These are phyloP conservation scores for Corbicula japonica DNA, from an alignment of 2,888 invertebrate genomes.

Conservation along the genomic window DNA sequence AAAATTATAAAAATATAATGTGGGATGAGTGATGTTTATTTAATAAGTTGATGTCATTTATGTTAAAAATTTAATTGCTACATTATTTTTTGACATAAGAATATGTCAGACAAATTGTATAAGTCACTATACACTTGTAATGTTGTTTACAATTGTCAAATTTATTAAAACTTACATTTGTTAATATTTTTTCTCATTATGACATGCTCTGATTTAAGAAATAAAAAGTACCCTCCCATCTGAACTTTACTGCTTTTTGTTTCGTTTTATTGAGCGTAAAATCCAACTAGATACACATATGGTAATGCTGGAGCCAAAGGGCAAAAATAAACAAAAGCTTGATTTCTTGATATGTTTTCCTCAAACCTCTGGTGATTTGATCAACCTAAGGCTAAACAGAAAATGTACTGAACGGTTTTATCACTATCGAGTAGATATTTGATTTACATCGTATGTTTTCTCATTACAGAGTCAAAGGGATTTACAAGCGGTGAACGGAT, in stretches of 20 bases:
- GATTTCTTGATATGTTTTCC: conserved; percentile 33
- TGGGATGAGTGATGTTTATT: conserved; percentile 22
- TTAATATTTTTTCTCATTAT: too few species aligned
- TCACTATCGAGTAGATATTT: conserved; percentile 32
- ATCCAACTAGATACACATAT: conserved; percentile 15
- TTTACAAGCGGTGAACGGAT: conserved; percentile 4
- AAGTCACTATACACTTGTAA: conserved; percentile 20
- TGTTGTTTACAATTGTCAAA: conserved; percentile 20
- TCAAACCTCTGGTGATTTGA: conserved; percentile 31
- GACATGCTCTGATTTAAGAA: too few species aligned
- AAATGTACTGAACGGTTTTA: conserved; percentile 12
- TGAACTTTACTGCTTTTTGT: too few species aligned
- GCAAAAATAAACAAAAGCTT: conserved; percentile 27
- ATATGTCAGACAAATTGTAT: conserved; percentile 26
- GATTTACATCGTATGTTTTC: conserved; percentile 28
- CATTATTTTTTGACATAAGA: conserved; percentile 22
- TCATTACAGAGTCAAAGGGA: conserved; percentile 34
- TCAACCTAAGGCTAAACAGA: conserved; percentile 20
- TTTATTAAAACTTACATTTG: too few species aligned
- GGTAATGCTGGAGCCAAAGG: conserved; percentile 19
- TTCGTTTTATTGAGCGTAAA: too few species aligned
- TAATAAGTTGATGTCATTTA: conserved; percentile 24
- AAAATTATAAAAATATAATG: too few species aligned
- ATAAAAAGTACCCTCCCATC: too few species aligned
- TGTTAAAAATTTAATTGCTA: conserved; percentile 34